Base-by-base conservation (phyloP, 2,888 invertebrate species). In the Perizoma affinitatum region DNA sequence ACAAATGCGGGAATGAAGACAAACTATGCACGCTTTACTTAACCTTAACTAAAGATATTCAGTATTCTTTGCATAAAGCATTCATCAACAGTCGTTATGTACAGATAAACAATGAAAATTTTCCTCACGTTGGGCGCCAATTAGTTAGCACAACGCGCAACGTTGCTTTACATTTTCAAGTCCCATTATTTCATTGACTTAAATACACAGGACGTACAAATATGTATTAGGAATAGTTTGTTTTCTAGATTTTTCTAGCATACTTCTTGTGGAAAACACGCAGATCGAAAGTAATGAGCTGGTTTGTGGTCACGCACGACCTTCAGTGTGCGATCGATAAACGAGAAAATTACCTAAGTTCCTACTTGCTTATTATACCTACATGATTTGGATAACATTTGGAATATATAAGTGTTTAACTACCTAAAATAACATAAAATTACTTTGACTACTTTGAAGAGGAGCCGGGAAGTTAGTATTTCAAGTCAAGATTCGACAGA, bases 1-100 rank as follows among this genome's bases (percentile, higher is more conserved):
- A 57, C 54, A 54, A 57, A 61, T 61, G 54, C 35, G 54, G 53
- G 22, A 58, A 62, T 62, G 47, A 58, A 60, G 61, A 65, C 45
- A 51, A 63, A 68, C 43, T 57, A 43, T 58, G 54, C 47, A 47
- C 51, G 47, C 51, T 55, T 55, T 61, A 52, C 55, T 55, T 55
- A 22, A 22, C 22, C 55, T 55, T 55, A 22, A 22, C 22, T 22
- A 22, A 22, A 38, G 6, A 7, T 38, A 38, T 38, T 38, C 8
- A 38, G 6, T 38, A 38, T 38, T 38, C 7, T 8, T 22, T 22
- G 22, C 22, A 22, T 22, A 22, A 22, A 22, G 22, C 22, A 22
- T 22, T 1, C 22, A 22, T 22, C 22, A 22, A 22, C 22, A 22
- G 22, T 2, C 22, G 22, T 46, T n/a, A 4, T 43, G 10, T 43